Evolutionary conservation across 2,797 vertebrate genomes (phyloP), one percentile per base, ranked within the genome.

Genomic region (Galaxias olidus): DNA sequence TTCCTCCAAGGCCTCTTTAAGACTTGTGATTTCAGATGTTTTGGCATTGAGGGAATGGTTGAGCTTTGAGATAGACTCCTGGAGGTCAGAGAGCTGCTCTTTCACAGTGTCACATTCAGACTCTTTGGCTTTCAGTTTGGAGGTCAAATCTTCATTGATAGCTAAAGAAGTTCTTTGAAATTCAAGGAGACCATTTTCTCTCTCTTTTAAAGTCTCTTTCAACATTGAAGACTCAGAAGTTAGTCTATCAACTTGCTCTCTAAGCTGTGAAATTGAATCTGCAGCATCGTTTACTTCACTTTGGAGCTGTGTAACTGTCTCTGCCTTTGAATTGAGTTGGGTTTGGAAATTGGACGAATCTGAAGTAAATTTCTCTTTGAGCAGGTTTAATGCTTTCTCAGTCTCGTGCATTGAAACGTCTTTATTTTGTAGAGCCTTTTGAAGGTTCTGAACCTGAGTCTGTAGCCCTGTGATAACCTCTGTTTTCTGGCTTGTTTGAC

Each of bases 81-180:
- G 79, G 4, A 94, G 74, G 71, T 88, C 74, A 13, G 77, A 75
- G 15, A 90, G 52, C 59, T 90, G 84, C 48, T 92, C 90, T 74
- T 87, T 94, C 65, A 95, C 72, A 52, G 71, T 73, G 43, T 84
- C 78, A 62, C 87, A 91, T 72, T 95, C 91, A 0, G 59, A 65
- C 13, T 93, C 90, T 82, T 90, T 96, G 68, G 79, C 65, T 45
- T 87, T 78, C 10, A 94, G 72, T 6, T 87, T 75, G 0, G 17
- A 62, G 11, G 77, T 86, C 30, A 95, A 81, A 54, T 64, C 86
- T 72, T 89, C 86, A 9, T 71, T 82, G 0, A 78, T 53, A 12
- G 76, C 4, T 1, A 79, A 74, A 20, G 87, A 86, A 12, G 51
- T 72, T 45, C 47, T 85, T 17, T 84, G 82, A 75, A 69, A 61